These are phyloP conservation scores for Eupithecia exiguata DNA, from an alignment of 2,888 invertebrate species.

Conservation along the genomic window DNA sequence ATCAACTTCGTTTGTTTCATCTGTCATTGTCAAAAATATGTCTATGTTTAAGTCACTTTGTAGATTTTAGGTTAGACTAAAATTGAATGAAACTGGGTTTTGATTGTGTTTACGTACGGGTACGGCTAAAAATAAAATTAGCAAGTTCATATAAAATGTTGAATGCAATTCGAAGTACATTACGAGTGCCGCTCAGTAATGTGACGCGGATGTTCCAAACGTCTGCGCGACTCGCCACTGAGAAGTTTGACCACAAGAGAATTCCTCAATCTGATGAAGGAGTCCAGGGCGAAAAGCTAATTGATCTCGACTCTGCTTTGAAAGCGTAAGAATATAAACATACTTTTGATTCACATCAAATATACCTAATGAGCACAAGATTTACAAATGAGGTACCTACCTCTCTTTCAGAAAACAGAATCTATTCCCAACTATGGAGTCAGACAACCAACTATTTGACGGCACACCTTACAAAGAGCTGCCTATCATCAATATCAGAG, in stretches of 20 bases:
- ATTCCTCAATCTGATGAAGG: slow-evolving; percentile 87
- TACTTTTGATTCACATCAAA: not conserved
- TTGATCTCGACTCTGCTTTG: slow-evolving; percentile 87
- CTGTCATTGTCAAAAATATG: not conserved
- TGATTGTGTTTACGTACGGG: not conserved
- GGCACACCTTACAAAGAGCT: slow-evolving; percentile 91
- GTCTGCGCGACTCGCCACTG: slow-evolving; percentile 57
- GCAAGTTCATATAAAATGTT: slow-evolving; percentile 57
- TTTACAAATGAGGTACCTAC: not conserved
- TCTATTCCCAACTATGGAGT: slow-evolving; percentile 89
- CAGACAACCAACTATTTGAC: slow-evolving; percentile 88
- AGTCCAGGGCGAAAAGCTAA: slow-evolving; percentile 88
- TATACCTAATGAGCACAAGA: not conserved
- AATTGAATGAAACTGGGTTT: no score
- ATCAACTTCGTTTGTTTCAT: no score
- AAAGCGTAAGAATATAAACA: slow-evolving; percentile 78
- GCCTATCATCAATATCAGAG: slow-evolving; percentile 92
- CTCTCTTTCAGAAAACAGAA: slow-evolving; percentile 83
- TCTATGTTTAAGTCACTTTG: not conserved
- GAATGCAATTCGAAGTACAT: slow-evolving; percentile 59
- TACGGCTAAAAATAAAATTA: not conserved
- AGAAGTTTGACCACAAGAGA: slow-evolving; percentile 75
- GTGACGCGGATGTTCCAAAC: slow-evolving; percentile 66
- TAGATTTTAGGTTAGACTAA: slow-evolving; percentile 8
- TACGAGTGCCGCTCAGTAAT: slow-evolving; percentile 56